phyloP scores from a whole-genome alignment of 2,113 vertebrate species.

The Python bivittatus region DNA sequence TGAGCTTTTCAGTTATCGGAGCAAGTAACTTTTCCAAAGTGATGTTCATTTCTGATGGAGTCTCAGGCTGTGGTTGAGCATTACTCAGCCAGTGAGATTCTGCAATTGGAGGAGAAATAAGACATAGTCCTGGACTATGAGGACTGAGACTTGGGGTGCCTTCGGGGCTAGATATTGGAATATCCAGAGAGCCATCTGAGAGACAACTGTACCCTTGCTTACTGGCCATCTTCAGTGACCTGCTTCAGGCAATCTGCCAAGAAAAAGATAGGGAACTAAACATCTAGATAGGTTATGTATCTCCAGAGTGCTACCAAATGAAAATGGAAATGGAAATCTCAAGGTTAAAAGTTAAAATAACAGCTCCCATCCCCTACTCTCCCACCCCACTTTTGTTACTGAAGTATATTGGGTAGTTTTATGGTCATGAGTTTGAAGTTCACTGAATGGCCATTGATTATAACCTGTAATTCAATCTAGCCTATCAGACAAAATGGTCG shows the following conservation, averaged over 20 bases:
- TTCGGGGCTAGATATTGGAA: slow-evolving; percentile 6
- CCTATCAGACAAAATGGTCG: not conserved
- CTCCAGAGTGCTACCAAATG: not conserved
- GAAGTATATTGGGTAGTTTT: not conserved
- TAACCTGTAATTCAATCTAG: not conserved
- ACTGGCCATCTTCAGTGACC: not conserved
- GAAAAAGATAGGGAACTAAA: not conserved
- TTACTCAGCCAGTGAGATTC: slow-evolving; percentile 30
- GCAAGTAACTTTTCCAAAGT: slow-evolving; percentile 64
- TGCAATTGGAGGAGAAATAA: not conserved
- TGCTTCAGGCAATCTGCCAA: slow-evolving; percentile 4
- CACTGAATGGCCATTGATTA: not conserved
- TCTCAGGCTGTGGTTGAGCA: not conserved
- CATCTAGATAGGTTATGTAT: not conserved
- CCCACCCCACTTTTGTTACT: not conserved
- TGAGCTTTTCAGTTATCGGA: slow-evolving; percentile 71
- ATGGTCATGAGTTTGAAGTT: not conserved
- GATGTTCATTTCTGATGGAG: slow-evolving; percentile 11
- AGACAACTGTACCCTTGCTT: slow-evolving; percentile 19
- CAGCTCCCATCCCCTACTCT: not conserved
- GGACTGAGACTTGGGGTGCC: not conserved
- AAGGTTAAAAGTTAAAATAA: not conserved
- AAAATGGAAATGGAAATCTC: not conserved
- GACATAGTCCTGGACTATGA: not conserved
- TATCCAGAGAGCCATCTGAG: slow-evolving; percentile 8